phyloP scores from a whole-genome alignment of 2,113 vertebrate species.

The Phalacrocorax aristotelis region DNA sequence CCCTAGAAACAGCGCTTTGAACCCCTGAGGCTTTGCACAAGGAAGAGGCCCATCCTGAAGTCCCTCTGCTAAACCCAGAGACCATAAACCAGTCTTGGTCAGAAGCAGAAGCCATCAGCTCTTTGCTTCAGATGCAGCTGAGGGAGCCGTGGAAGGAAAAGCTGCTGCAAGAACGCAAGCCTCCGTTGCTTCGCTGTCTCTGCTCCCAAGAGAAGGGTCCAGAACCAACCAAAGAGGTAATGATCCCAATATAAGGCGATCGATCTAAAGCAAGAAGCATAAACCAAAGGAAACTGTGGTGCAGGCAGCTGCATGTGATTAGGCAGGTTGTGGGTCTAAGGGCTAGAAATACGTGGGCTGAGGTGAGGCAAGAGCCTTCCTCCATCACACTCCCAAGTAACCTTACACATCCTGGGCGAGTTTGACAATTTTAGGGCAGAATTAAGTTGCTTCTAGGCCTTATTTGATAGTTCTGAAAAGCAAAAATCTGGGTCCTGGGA shows the following conservation, averaged over 20 bases:
- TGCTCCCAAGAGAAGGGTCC: neutral
- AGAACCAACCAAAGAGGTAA: neutral
- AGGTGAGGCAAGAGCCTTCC: neutral
- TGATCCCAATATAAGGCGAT: neutral
- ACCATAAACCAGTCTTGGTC: neutral
- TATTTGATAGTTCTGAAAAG: neutral
- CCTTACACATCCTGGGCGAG: fast-evolving
- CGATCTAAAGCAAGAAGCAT: neutral
- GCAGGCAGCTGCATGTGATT: neutral
- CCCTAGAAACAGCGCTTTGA: neutral
- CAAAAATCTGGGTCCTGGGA: neutral
- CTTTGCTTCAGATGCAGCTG: neutral
- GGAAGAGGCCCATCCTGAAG: neutral
- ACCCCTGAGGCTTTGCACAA: neutral
- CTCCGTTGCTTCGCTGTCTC: neutral
- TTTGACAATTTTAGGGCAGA: neutral
- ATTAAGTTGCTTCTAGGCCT: neutral
- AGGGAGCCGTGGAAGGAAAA: neutral
- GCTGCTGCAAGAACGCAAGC: neutral
- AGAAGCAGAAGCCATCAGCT: neutral
- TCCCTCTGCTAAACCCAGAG: neutral
- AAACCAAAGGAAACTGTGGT: neutral
- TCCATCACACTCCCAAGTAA: neutral
- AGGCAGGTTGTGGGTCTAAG: neutral
- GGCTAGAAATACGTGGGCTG: neutral